These are phyloP conservation scores for Sarcophaga caerulescens DNA, from an alignment of 2,888 invertebrate genomes.

Conservation along the genomic window DNA sequence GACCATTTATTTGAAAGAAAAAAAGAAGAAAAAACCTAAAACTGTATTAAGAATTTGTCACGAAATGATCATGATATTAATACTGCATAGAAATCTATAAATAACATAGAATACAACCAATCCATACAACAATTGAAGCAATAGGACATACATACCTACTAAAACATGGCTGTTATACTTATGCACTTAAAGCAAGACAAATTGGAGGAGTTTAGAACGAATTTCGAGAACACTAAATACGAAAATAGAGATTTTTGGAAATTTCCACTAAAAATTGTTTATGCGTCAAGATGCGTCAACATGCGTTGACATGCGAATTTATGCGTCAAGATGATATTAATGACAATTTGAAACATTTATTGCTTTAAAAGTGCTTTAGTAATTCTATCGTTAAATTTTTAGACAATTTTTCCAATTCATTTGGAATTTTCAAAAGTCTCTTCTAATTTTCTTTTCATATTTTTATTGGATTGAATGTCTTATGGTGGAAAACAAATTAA, in stretches of 20 bases:
- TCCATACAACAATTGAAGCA: conserved; percentile 16
- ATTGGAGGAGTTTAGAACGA: neutral
- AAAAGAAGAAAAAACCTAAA: conserved; percentile 3
- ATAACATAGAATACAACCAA: conserved; percentile 38
- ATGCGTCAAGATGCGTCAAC: neutral
- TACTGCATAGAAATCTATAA: conserved; percentile 57
- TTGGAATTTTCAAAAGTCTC: too few relatives aligned
- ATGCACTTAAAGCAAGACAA: neutral
- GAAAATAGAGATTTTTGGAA: conserved; percentile 20
- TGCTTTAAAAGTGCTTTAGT: too few relatives aligned
- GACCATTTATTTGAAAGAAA: conserved; percentile 41
- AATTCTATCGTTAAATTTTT: too few relatives aligned
- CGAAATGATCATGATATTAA: conserved; percentile 65
- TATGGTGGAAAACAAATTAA: conserved; percentile 30
- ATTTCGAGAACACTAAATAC: neutral
- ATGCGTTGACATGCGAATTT: too few relatives aligned
- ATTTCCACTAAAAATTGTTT: neutral
- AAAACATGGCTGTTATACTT: neutral
- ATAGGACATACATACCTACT: neutral
- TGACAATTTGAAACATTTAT: too few relatives aligned
- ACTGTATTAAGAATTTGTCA: conserved; percentile 59
- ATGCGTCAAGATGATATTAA: too few relatives aligned
- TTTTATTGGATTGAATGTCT: neutral
- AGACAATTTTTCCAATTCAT: too few relatives aligned
- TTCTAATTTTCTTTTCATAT: neutral